A percentile compares a stretch with the other conserved stretches of the same genome.
phyloP scores from a whole-genome alignment of 2,113 vertebrate species.

The Vulpes ferrilata region DNA sequence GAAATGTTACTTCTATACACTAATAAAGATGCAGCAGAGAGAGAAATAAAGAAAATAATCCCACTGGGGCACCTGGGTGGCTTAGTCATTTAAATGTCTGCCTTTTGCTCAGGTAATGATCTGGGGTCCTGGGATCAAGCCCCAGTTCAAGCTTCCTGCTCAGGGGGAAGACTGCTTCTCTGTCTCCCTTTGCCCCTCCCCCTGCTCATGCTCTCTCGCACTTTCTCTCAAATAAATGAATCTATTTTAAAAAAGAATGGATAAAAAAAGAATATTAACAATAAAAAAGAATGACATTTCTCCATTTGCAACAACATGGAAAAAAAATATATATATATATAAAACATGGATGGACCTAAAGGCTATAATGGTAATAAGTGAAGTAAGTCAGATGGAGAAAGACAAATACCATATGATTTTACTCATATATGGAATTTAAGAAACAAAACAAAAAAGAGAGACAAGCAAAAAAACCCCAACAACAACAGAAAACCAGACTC shows the following conservation, averaged over 20 bases:
- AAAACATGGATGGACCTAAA: background rate
- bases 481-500: background rate
- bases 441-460: background rate
- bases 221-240: background rate
- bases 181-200: background rate
- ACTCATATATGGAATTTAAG: background rate
- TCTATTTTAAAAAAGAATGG: background rate
- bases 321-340: too few species aligned
- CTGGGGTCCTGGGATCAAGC: background rate
- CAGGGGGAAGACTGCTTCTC: background rate
- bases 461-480: background rate
- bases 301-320: background rate
- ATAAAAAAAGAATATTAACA: background rate
- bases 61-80: background rate
- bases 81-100: background rate
- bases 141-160: background rate
- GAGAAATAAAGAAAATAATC: background rate
- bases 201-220: background rate
- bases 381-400: background rate
- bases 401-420: background rate
- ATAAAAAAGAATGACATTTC: background rate
- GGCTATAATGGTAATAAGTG: background rate
- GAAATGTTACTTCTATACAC: background rate
- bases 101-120: background rate
- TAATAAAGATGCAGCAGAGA: background rate